Percentiles rank a stretch among this genome's conserved stretches.
Conservation (phyloP, 2,113 vertebrate species). For the Asarcornis scutulata region DNA sequence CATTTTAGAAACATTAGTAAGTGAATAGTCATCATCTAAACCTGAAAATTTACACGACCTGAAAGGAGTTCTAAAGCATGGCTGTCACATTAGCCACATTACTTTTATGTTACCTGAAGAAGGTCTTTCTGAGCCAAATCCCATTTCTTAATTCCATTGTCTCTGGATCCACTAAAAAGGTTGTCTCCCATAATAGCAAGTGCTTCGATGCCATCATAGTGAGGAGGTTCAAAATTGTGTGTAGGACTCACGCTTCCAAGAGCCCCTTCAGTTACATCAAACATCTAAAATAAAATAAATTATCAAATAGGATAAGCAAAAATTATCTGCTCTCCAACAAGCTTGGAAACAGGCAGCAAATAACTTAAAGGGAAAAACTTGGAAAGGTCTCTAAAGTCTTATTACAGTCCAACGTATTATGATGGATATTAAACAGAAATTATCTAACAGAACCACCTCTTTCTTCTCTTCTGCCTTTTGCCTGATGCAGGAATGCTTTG, state of each 20-base stretch:
- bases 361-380: neutral
- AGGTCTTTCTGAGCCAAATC: conserved; percentile 89
- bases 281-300: conserved; percentile 83
- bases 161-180: conserved; percentile 91
- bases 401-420: neutral
- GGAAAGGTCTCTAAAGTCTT: neutral
- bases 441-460: neutral
- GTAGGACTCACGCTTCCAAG: conserved; percentile 88
- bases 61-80: neutral
- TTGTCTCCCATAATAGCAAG: conserved; percentile 85
- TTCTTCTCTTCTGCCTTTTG: neutral
- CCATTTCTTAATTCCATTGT: conserved; percentile 94
- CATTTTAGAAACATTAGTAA: neutral
- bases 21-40: neutral
- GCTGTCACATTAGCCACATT: neutral
- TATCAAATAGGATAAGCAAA: neutral
- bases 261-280: conserved; percentile 91
- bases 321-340: neutral
- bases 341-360: neutral
- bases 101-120: conserved; percentile 82
- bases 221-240: conserved; percentile 89
- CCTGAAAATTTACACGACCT: neutral
- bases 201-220: conserved; percentile 92
- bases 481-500: neutral
- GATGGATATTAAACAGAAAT: neutral